Evolutionary conservation across 2,888 invertebrate genomes (phyloP).

Genomic region (Morpho deidamia): DNA sequence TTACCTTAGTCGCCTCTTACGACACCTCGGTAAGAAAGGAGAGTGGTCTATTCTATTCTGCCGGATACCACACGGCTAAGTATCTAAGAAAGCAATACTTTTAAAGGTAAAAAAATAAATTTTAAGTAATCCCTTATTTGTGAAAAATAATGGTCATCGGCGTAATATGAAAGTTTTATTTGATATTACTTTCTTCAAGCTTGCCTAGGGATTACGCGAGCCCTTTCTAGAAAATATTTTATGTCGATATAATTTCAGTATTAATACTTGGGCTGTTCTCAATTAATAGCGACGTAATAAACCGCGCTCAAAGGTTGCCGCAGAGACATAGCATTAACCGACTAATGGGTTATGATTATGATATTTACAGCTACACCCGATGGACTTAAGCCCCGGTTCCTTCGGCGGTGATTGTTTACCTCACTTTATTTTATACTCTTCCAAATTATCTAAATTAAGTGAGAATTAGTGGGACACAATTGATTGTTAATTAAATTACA

Average conservation of each 20-base stretch:
- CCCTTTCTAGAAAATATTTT: not conserved
- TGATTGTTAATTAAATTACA: not conserved
- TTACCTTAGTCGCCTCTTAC: no score
- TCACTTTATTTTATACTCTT: not conserved
- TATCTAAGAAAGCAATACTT: no score
- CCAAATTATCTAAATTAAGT: no score
- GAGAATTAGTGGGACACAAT: no score
- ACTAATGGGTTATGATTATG: constrained; percentile 74
- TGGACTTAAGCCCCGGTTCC: constrained; percentile 47
- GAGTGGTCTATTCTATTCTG: no score
- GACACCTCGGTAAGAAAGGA: no score
- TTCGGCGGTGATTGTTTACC: constrained; percentile 10
- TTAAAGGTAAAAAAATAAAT: no score
- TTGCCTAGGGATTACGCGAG: not conserved
- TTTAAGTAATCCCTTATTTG: no score
- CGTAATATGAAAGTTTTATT: not conserved
- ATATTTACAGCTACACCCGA: constrained; percentile 70
- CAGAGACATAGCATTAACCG: constrained; percentile 66
- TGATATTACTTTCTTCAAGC: not conserved
- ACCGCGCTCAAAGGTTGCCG: constrained; percentile 60
- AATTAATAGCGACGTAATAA: constrained; percentile 65
- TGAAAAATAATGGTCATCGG: no score
- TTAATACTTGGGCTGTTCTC: constrained; percentile 39
- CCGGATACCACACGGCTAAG: no score
- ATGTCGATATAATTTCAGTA: constrained; percentile 11